Evolutionary conservation across 1,140 invertebrate species (phyloP).

Genomic region (Notospermus geniculatus): DNA sequence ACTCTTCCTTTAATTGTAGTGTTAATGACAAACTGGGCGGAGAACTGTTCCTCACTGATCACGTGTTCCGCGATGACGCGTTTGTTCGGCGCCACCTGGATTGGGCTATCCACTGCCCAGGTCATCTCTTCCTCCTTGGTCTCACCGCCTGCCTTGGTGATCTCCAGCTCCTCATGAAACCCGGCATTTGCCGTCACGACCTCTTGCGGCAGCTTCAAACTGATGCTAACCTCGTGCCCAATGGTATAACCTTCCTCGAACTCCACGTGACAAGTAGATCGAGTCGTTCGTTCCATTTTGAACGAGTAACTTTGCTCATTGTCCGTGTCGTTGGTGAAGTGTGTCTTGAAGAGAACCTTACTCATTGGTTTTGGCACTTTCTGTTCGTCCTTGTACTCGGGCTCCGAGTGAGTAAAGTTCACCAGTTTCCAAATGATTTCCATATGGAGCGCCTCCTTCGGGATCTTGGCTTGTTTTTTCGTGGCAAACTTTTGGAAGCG

Average conservation of each 20-base stretch:
- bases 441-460: conserved; percentile 44
- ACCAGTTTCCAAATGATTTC: conserved; percentile 55
- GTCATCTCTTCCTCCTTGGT: conserved; percentile 53
- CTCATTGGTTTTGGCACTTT: conserved; percentile 34
- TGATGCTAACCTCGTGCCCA: conserved; percentile 56
- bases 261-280: conserved; percentile 50
- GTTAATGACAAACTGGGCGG: conserved; percentile 50
- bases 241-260: conserved; percentile 57
- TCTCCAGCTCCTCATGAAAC: conserved; percentile 58
- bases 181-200: conserved; percentile 56
- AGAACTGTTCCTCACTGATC: conserved; percentile 56
- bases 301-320: conserved; percentile 58
- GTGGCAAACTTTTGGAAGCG: conserved; percentile 45
- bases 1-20: conserved; percentile 54
- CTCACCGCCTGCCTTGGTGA: conserved; percentile 56
- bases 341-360: conserved; percentile 55
- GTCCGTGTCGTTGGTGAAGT: conserved; percentile 58
- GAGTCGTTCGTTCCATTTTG: conserved; percentile 57
- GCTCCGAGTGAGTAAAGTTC: conserved; percentile 47
- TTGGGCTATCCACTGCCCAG: conserved; percentile 58
- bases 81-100: conserved; percentile 53
- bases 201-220: conserved; percentile 57
- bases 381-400: conserved; percentile 42
- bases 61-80: conserved; percentile 56
- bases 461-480: conserved; percentile 50